These are phyloP conservation scores for Carassius auratus DNA, from an alignment of 2,113 vertebrate genomes.

Conservation along the genomic window DNA sequence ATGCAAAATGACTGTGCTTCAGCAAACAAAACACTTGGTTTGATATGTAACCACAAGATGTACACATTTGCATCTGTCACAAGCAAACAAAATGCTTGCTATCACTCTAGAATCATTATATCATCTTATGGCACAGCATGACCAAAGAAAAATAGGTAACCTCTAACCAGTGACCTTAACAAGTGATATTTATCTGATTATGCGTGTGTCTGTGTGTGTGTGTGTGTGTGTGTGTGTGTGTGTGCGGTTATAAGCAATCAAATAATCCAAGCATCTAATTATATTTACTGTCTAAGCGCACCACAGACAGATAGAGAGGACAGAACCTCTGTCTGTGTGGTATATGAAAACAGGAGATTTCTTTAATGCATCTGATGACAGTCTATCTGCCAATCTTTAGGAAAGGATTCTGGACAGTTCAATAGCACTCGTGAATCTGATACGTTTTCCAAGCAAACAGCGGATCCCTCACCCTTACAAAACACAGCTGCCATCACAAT, in stretches of 20 bases:
- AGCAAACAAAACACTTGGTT: conserved; percentile 12
- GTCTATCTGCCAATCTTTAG: background rate
- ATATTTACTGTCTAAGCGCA: conserved; percentile 10
- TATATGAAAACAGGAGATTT: conserved; percentile 26
- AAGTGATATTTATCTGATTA: background rate
- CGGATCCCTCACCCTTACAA: conserved; percentile 1
- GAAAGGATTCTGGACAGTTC: background rate
- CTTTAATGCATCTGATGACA: conserved; percentile 2
- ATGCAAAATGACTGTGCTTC: conserved; percentile 7
- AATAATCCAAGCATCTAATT: background rate
- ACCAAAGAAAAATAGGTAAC: background rate
- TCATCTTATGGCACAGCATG: no score
- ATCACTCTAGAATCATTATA: background rate
- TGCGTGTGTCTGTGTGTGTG: background rate
- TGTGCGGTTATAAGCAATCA: background rate
- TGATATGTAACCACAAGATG: conserved; percentile 1
- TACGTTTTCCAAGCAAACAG: background rate
- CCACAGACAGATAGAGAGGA: conserved; percentile 30
- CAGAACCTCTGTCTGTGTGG: conserved; percentile 11
- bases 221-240: background rate
- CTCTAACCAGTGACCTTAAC: conserved; percentile 27
- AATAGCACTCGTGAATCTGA: background rate
- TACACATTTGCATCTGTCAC: background rate
- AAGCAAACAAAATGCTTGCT: background rate
- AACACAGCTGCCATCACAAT: conserved; percentile 29